Conservation (phyloP, 2,113 vertebrate species). For the Onychostruthus taczanowskii region DNA sequence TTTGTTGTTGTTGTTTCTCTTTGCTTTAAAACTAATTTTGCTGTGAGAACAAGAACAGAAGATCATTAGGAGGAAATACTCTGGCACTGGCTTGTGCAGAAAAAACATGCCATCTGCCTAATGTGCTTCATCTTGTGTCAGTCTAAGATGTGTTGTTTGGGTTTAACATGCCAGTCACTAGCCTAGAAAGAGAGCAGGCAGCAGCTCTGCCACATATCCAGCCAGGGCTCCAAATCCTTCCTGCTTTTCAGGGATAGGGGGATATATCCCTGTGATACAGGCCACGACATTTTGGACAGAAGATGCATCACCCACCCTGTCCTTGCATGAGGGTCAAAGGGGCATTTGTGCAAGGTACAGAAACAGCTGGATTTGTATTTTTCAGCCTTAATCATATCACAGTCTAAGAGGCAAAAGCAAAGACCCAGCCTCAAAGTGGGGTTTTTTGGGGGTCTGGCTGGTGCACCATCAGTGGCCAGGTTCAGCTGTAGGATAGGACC, state of each 20-base stretch:
- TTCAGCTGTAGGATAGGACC: neutral
- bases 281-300: neutral
- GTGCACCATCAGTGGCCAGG: neutral
- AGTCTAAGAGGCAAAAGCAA: neutral
- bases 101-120: slow-evolving; percentile 59
- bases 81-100: neutral
- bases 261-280: neutral
- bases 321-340: neutral
- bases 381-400: neutral
- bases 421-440: neutral
- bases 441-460: neutral
- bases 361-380: neutral
- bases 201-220: neutral
- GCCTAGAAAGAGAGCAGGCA: slow-evolving; percentile 8
- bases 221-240: neutral
- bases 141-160: slow-evolving; percentile 30
- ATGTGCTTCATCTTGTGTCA: slow-evolving; percentile 52
- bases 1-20: neutral
- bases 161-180: slow-evolving; percentile 36
- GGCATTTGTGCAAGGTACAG: neutral
- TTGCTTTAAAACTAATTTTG: slow-evolving; percentile 54
- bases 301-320: neutral
- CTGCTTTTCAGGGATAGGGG: neutral
- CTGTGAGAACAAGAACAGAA: slow-evolving; percentile 21
- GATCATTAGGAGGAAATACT: slow-evolving; percentile 35